Percentiles rank a stretch among this genome's conserved stretches.
phyloP scores from a whole-genome alignment of 2,113 vertebrate genomes.

The Petromus typicus region DNA sequence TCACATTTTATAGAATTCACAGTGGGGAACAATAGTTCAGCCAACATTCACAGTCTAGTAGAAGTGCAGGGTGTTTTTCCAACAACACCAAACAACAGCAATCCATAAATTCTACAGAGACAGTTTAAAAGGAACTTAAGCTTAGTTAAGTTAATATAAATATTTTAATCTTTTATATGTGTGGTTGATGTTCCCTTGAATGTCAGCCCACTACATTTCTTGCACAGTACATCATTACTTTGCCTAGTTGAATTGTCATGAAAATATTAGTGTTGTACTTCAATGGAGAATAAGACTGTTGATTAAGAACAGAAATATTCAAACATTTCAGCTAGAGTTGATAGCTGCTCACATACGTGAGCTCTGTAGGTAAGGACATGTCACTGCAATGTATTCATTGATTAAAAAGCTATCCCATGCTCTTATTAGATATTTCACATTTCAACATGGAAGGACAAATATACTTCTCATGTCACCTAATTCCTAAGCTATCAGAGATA shows the following conservation, averaged over 20 bases:
- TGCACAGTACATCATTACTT: conserved; percentile 61
- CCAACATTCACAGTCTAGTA: neutral
- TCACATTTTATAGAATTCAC: conserved; percentile 59
- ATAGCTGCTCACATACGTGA: conserved; percentile 63
- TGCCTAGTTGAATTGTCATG: conserved; percentile 49
- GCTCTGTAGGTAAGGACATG: conserved; percentile 17
- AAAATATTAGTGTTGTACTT: conserved; percentile 60
- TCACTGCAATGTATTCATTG: neutral
- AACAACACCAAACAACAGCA: conserved; percentile 35
- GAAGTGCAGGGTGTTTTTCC: conserved; percentile 36
- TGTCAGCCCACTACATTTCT: conserved; percentile 59
- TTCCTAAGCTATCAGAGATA: neutral
- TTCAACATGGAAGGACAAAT: conserved; percentile 33
- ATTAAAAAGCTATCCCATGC: conserved; percentile 53
- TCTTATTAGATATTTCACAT: conserved; percentile 20
- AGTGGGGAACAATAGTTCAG: conserved; percentile 34
- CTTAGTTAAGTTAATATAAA: conserved; percentile 77
- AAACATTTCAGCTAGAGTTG: conserved; percentile 60
- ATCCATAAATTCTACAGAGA: conserved; percentile 72
- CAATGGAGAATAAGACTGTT: conserved; percentile 48
- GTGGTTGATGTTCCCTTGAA: conserved; percentile 67
- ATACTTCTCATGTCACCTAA: conserved; percentile 35
- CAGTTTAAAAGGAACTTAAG: conserved; percentile 80
- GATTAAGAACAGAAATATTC: conserved; percentile 64
- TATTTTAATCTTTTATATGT: conserved; percentile 79